These are phyloP conservation scores for Neogale vison DNA, from an alignment of 2,113 vertebrate species.

Conservation along the genomic window DNA sequence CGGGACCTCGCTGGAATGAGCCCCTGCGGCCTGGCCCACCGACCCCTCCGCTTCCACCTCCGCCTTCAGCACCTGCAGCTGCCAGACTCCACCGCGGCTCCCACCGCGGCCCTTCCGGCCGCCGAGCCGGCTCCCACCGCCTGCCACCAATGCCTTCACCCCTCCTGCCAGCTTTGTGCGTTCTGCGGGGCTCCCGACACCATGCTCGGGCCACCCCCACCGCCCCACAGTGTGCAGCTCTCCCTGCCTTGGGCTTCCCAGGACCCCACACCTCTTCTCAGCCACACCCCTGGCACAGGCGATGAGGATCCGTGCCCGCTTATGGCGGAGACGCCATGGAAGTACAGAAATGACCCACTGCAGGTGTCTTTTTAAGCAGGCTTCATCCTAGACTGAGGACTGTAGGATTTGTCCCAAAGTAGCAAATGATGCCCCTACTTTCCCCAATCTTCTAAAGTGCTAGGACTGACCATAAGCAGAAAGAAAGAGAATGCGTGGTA, in stretches of 20 bases:
- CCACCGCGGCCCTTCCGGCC: neutral
- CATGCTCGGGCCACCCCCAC: neutral
- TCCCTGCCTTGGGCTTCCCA: neutral
- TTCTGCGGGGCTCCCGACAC: neutral
- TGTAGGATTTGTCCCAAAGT: neutral
- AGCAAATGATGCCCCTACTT: neutral
- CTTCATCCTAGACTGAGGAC: neutral
- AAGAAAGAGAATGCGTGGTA: neutral
- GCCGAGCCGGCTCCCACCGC: neutral
- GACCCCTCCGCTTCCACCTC: neutral
- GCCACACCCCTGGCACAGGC: neutral
- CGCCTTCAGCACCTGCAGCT: neutral
- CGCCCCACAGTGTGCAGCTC: neutral
- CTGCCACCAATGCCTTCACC: neutral
- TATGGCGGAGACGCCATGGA: neutral
- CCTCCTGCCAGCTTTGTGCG: neutral
- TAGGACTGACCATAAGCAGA: rapidly evolving
- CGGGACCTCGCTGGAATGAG: too few relatives aligned
- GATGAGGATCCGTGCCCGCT: too few relatives aligned
- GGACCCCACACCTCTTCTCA: neutral
- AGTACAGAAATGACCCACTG: rapidly evolving
- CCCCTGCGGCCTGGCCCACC: too few relatives aligned
- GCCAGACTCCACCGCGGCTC: neutral
- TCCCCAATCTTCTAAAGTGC: neutral
- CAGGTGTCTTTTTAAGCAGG: too few relatives aligned